Percentiles rank a stretch among this genome's conserved stretches.
Conservation (phyloP, 2,888 invertebrate genomes). For the Carpatolechia fugitivella region DNA sequence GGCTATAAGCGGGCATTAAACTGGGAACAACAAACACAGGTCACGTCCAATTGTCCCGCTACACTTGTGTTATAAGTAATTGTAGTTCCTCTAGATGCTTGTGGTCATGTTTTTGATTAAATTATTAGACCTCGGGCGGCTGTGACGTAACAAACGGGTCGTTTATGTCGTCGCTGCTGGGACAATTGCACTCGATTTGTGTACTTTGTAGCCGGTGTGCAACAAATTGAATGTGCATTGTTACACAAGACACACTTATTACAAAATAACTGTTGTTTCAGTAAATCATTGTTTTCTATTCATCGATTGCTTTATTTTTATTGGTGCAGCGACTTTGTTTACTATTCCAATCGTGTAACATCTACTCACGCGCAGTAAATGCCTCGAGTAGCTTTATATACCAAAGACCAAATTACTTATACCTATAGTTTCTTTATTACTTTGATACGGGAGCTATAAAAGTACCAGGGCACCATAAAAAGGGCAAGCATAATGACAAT, state of each 20-base stretch:
- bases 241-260: background rate
- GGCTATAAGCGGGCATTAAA: conserved; percentile 1
- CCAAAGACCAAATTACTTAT: no score
- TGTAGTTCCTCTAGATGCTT: conserved; percentile 7
- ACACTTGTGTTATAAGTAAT: background rate
- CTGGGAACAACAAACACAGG: conserved; percentile 6
- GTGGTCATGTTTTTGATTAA: conserved; percentile 47
- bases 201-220: conserved; percentile 28
- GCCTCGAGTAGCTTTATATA: no score
- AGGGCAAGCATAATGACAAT: background rate
- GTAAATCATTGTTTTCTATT: no score
- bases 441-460: background rate
- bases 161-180: conserved; percentile 27
- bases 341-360: background rate
- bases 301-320: background rate
- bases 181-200: conserved; percentile 23
- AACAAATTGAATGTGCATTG: conserved; percentile 20
- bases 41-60: background rate
- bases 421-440: background rate
- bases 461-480: no score
- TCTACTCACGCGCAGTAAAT: no score
- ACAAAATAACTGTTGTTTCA: no score
- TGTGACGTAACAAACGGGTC: conserved; percentile 31
- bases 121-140: conserved; percentile 42
- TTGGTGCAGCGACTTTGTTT: background rate